Evolutionary conservation across 2,113 vertebrate genomes (phyloP), one percentile per base, ranked within the genome.

Genomic region (Furnarius figulus): DNA sequence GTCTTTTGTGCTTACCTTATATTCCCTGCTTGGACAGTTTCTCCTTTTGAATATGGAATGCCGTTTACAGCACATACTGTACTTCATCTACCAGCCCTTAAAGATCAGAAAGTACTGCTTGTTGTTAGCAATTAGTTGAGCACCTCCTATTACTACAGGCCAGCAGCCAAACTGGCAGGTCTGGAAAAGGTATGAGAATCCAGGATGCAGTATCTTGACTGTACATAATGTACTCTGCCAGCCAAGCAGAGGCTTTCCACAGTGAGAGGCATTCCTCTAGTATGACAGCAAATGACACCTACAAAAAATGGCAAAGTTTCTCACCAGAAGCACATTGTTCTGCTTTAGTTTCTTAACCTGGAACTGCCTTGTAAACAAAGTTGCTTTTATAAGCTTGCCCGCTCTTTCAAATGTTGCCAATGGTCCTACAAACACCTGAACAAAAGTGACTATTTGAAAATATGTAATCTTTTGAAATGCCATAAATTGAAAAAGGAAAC

Each of bases 41-140:
- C 89, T 91, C 39, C 80, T 89, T 86, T 81, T 65, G 53, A 82
- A 75, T 47, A 87, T 95, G 62, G 76, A 80, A 63, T 28, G 37
- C 17, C 55, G 30, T 71, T 94, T 85, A 73, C 90, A 94, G 95
- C 71, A 95, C 90, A 89, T 40, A 40, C 75, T 16, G 93, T 96
- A 84, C 95, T 89, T 83, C 56, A 27, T 47, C 81, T 61, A 53
- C 58, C 46, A 71, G 85, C 47, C 24, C 55, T 87, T 73, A 89
- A 52, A 78, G 66, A 89, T 68, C 58, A 15, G 1, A 79, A 89
- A 78, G 94, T 81, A 93, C 50, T 93, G 58, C 90, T 92, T 95
- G 95, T 71, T 91, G 65, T 65, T 75, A 86, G 91, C 68, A 84
- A 58, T 75, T 28, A 56, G 40, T 37, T 55, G 71, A 93, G 71